Conservation (phyloP, 2,113 vertebrate species). For the Theristicus caerulescens region DNA sequence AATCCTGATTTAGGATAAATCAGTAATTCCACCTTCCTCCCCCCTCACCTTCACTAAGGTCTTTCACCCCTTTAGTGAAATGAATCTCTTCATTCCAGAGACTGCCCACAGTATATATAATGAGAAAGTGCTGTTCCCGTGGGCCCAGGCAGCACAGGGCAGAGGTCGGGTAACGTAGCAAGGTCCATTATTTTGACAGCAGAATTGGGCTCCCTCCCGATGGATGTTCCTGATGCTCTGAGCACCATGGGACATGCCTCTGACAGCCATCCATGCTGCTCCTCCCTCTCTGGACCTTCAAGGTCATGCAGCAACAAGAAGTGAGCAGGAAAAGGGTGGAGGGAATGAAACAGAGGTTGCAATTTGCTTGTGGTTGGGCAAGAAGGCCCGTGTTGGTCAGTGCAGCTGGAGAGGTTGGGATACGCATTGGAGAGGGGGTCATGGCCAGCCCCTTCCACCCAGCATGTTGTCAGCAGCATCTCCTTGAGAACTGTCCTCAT, state of each 20-base stretch:
- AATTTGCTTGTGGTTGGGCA: background rate
- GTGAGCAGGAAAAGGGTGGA: background rate
- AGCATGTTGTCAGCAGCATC: background rate
- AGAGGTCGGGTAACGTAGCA: background rate
- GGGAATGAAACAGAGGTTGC: background rate
- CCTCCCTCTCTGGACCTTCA: background rate
- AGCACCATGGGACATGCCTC: background rate
- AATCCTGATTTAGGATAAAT: background rate
- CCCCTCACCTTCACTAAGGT: fast-evolving
- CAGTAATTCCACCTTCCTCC: background rate
- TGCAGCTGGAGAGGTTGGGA: background rate
- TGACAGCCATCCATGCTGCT: background rate
- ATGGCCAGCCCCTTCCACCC: background rate
- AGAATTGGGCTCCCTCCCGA: background rate
- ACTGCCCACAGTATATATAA: too few species aligned
- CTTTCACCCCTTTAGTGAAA: background rate
- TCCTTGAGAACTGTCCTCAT: background rate
- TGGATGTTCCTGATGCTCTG: background rate
- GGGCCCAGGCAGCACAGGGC: background rate
- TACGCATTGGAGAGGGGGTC: fast-evolving
- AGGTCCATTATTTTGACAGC: background rate
- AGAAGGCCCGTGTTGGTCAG: fast-evolving
- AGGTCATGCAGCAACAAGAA: background rate
- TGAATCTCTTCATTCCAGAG: background rate
- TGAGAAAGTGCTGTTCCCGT: background rate